Conservation (phyloP, 2,888 invertebrate genomes). For the Bedellia somnulentella region DNA sequence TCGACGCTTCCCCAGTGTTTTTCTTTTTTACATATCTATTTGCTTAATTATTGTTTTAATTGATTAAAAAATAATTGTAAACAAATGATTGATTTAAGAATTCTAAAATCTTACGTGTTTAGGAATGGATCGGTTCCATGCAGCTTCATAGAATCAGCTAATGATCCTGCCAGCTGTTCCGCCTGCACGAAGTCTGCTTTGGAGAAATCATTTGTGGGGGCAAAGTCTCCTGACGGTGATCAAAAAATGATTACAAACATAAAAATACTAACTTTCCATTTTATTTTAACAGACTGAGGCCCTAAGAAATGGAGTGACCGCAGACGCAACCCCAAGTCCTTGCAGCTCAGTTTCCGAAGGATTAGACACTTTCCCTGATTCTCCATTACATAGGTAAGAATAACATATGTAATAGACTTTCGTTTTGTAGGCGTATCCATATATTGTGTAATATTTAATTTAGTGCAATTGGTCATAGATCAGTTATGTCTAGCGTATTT, state of each 20-base stretch:
- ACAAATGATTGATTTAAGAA: too few relatives aligned
- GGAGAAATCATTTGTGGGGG: too few relatives aligned
- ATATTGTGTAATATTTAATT: too few relatives aligned
- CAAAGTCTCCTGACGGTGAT: too few relatives aligned
- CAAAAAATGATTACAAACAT: too few relatives aligned
- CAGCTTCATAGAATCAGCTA: conserved; percentile 79
- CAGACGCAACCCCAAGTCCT: conserved; percentile 84
- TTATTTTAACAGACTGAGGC: conserved; percentile 58
- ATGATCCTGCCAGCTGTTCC: conserved; percentile 77
- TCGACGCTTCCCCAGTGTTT: too few relatives aligned
- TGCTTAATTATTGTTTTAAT: too few relatives aligned
- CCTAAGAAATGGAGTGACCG: conserved; percentile 61
- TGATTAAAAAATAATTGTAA: too few relatives aligned
- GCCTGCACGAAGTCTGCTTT: conserved; percentile 62
- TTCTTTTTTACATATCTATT: too few relatives aligned
- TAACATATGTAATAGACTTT: too few relatives aligned
- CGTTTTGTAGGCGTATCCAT: too few relatives aligned
- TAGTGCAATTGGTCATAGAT: neutral
- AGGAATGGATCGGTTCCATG: conserved; percentile 54
- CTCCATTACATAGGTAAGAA: conserved; percentile 79
- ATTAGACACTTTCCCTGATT: conserved; percentile 87
- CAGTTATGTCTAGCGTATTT: neutral
- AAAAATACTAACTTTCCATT: too few relatives aligned
- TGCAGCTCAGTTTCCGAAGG: conserved; percentile 90
- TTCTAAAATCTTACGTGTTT: conserved; percentile 59